Base-by-base conservation (phyloP, 2,113 vertebrate genomes). In the Dissostichus mawsoni region DNA sequence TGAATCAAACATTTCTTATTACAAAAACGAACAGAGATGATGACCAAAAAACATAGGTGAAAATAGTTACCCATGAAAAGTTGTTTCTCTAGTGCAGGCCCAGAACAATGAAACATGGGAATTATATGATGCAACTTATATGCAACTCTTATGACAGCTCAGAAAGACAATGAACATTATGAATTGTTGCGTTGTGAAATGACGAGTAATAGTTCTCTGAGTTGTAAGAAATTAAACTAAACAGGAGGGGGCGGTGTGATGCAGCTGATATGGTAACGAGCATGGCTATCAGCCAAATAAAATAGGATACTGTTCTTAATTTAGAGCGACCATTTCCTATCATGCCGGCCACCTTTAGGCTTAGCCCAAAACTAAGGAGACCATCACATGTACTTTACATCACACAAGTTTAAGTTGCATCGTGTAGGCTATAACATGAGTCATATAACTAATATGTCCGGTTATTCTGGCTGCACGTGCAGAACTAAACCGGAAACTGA, bases 181-280 rank as follows among this genome's bases (percentile, higher is more conserved):
- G 23, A 0, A 16, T n/a, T 9, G 20, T 7, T 29, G 4, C 1
- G 1, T 41, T 41, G 36, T 41, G 36, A 7, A 13, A 18, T 0
- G 48, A 66, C 56, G 36, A 12, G 72, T 14, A 25, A 70, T 3
- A 11, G 47, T 36, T 33, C 29, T 36, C 29, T 36, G 3, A 62
- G 8, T 66, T 80, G 82, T 66, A 76, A n/a, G 58, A 16, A 55
- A 17, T 23, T 10, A 0, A 62, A 50, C 1, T 6, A 6, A 45
- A 63, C 90, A 87, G 80, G 5, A 82, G 86, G 29, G 55, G 88
- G 89, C 71, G 64, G 66, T 20, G 47, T 25, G 45, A 11, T 2
- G 7, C 44, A 44, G 20, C 5, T 56, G 11, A 4, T 44, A 1
- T 48, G 1, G 7, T 0, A 20, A 75, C 29, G 6, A 41, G 2